These are phyloP conservation scores for Hipposideros armiger DNA, from an alignment of 2,113 vertebrate species.

Conservation along the genomic window DNA sequence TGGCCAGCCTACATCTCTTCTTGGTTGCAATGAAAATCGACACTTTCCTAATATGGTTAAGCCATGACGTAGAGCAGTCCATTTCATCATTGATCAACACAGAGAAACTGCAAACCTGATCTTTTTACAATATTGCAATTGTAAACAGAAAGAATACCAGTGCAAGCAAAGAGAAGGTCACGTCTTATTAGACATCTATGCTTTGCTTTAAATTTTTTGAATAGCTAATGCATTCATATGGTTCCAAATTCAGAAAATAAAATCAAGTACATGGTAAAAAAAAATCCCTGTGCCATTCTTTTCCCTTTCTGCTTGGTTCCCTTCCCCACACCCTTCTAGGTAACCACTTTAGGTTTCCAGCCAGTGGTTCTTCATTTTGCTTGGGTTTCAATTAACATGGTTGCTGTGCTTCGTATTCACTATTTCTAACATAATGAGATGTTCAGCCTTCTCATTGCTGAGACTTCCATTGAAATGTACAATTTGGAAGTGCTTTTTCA, in stretches of 20 bases:
- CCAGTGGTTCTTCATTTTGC: neutral
- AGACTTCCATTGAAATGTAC: neutral
- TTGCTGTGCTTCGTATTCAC: neutral
- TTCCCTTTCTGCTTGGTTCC: neutral
- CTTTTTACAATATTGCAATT: neutral
- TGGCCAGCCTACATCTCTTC: neutral
- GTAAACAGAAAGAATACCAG: neutral
- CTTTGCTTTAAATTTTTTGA: neutral
- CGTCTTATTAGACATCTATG: neutral
- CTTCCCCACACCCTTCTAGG: neutral
- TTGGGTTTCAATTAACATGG: neutral
- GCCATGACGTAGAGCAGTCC: neutral
- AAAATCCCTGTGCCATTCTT: neutral
- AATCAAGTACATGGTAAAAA: neutral
- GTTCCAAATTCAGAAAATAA: neutral
- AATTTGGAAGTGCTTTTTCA: neutral
- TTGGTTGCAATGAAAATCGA: neutral
- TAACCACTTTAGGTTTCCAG: neutral
- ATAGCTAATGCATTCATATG: neutral
- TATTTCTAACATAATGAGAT: neutral
- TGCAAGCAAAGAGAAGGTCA: neutral
- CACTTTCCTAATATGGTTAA: neutral
- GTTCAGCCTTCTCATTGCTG: conserved; percentile 7
- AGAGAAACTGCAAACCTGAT: neutral
- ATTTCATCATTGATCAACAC: neutral